Evolutionary conservation across 1,140 invertebrate genomes (phyloP).

Genomic region (Drosophila arawakana): DNA sequence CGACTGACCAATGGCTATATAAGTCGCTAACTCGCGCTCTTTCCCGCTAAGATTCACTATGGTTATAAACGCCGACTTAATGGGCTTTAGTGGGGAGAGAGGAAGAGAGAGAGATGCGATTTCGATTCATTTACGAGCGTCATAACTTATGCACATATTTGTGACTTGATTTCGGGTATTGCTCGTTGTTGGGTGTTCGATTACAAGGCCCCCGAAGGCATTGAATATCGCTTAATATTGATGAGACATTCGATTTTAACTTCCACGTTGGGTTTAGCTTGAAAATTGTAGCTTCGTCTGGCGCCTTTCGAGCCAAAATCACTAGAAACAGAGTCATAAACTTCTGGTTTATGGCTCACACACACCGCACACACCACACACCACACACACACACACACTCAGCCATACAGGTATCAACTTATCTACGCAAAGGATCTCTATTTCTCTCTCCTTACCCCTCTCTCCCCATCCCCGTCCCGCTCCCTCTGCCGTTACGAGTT

Average conservation of each 20-base stretch:
- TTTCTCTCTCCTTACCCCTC: constrained; percentile 29
- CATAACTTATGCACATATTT: constrained; percentile 81
- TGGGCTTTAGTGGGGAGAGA: constrained; percentile 25
- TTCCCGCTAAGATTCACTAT: not conserved
- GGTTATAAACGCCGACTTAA: constrained; percentile 25
- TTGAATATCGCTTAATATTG: constrained; percentile 79
- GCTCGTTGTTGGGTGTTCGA: constrained; percentile 56
- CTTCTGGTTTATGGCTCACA: constrained; percentile 70
- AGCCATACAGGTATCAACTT: constrained; percentile 40
- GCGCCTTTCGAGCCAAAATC: constrained; percentile 66
- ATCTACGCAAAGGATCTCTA: constrained; percentile 68
- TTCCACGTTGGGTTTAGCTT: not conserved
- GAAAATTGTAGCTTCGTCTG: constrained; percentile 16
- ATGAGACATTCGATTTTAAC: constrained; percentile 50
- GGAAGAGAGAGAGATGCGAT: constrained; percentile 32
- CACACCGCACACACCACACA: constrained; percentile 34
- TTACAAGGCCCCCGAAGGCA: constrained; percentile 55
- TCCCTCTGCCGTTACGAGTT: constrained; percentile 67
- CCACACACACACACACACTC: constrained; percentile 27
- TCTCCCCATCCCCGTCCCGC: constrained; percentile 47
- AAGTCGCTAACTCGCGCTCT: constrained; percentile 4
- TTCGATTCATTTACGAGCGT: constrained; percentile 72
- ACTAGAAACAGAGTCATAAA: constrained; percentile 81
- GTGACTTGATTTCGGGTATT: constrained; percentile 55
- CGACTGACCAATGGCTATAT: constrained; percentile 11